A percentile compares a stretch with the other conserved stretches of the same genome.
These are phyloP conservation scores for Taxidea taxus DNA, from an alignment of 2,113 vertebrate genomes.

Conservation along the genomic window DNA sequence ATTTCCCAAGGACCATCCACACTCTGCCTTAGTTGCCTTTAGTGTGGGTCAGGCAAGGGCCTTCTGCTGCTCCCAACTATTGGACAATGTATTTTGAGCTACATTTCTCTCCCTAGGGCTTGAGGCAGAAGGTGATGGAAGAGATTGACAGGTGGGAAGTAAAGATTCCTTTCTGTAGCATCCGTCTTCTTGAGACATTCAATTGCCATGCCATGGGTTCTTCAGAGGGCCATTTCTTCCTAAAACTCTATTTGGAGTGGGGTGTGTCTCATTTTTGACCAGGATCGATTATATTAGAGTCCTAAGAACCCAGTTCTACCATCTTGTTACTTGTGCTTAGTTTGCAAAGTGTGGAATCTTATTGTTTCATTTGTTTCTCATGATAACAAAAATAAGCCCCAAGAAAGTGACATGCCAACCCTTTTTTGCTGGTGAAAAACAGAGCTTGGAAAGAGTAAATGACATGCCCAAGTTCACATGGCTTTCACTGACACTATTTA, in stretches of 20 bases:
- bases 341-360: neutral
- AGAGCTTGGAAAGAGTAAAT: neutral
- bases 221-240: neutral
- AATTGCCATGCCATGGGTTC: neutral
- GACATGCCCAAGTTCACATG: neutral
- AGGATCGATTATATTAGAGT: neutral
- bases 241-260: neutral
- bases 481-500: neutral
- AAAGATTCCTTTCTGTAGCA: neutral
- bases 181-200: neutral
- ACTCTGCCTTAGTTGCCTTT: neutral
- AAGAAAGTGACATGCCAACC: neutral
- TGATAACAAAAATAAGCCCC: neutral
- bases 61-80: neutral
- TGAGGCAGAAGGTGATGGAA: neutral
- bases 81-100: neutral
- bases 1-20: neutral
- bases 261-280: neutral
- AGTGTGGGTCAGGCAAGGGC: neutral
- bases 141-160: neutral
- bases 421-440: neutral
- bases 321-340: neutral
- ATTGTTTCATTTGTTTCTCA: neutral
- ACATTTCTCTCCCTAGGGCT: neutral
- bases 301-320: neutral